Evolutionary conservation across 2,113 vertebrate species (phyloP).

Genomic region (Bubo bubo): DNA sequence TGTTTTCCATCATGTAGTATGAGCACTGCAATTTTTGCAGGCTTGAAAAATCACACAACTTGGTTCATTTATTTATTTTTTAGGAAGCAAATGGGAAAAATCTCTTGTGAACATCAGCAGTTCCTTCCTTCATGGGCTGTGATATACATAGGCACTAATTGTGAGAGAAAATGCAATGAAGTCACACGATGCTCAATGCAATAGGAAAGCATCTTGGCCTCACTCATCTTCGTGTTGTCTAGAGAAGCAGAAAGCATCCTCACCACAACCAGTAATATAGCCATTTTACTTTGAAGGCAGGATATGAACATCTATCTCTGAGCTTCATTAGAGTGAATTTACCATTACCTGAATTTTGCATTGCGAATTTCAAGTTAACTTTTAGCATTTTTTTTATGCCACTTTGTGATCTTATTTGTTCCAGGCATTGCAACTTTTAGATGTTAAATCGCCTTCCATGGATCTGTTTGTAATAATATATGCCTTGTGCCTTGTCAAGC

Average conservation of each 20-base stretch:
- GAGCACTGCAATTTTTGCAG: neutral
- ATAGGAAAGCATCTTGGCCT: neutral
- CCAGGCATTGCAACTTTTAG: neutral
- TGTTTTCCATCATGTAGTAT: neutral
- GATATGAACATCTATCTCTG: neutral
- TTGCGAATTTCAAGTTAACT: neutral
- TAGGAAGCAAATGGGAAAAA: neutral
- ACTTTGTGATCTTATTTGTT: neutral
- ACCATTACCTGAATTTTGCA: neutral
- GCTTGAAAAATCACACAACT: neutral
- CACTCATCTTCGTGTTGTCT: neutral
- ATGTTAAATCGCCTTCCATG: neutral
- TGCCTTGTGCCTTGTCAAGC: conserved; percentile 11
- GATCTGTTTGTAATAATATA: conserved; percentile 44
- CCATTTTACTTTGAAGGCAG: neutral
- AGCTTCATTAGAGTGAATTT: neutral
- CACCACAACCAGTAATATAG: neutral
- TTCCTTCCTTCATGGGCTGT: neutral
- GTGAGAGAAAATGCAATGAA: neutral
- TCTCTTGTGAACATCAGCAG: neutral
- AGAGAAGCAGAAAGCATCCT: neutral
- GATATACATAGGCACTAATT: neutral
- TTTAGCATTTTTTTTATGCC: neutral
- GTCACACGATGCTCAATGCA: neutral
- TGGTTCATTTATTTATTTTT: neutral